Evolutionary conservation across 2,113 vertebrate genomes (phyloP).

Genomic region (Fukomys damarensis): DNA sequence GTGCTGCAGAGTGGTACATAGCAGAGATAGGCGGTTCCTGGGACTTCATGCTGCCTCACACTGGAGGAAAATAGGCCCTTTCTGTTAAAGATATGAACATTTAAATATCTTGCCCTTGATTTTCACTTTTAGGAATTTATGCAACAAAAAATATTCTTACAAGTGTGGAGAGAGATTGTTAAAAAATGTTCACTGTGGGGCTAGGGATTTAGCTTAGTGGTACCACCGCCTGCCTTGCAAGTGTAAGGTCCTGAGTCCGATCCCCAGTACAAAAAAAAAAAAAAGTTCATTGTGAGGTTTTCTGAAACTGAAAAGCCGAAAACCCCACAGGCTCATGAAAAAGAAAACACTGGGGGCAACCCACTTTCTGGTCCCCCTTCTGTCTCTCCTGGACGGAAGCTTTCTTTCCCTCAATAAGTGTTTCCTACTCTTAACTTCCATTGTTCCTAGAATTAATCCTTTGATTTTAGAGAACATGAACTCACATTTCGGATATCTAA

Average conservation of each 20-base stretch:
- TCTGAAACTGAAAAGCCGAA: neutral
- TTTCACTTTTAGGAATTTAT: neutral
- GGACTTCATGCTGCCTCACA: neutral
- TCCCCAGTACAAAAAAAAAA: neutral
- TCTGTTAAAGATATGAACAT: neutral
- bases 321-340: neutral
- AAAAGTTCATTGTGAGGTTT: neutral
- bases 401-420: too few relatives aligned
- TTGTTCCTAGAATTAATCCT: too few relatives aligned
- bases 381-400: too few relatives aligned
- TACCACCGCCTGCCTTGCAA: too few relatives aligned
- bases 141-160: neutral
- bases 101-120: neutral
- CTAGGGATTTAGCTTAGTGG: too few relatives aligned
- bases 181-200: neutral
- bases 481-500: too few relatives aligned
- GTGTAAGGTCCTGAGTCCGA: too few relatives aligned
- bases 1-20: fast-evolving
- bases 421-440: too few relatives aligned
- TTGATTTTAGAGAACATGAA: too few relatives aligned
- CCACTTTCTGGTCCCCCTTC: too few relatives aligned
- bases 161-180: neutral
- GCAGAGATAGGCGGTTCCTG: fast-evolving
- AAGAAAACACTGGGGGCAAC: too few relatives aligned
- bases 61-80: neutral